phyloP scores from a whole-genome alignment of 2,113 vertebrate genomes.

The Neoarius graeffei region DNA sequence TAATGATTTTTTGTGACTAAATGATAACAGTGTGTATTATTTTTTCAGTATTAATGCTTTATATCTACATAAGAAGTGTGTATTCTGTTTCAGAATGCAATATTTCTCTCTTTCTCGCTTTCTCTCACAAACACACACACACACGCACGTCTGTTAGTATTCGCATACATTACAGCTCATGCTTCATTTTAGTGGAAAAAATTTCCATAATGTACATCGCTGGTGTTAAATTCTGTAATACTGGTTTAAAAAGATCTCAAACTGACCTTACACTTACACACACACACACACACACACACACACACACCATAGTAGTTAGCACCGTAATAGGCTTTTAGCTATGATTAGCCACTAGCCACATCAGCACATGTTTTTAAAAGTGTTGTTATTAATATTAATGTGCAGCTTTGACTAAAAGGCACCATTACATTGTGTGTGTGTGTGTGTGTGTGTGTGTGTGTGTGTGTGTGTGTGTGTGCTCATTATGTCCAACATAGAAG shows the following conservation, averaged over 20 bases:
- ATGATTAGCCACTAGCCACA: constrained; percentile 65
- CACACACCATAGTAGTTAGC: constrained; percentile 59
- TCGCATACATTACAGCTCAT: constrained; percentile 70
- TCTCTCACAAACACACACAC: constrained; percentile 37
- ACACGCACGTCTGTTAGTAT: constrained; percentile 62
- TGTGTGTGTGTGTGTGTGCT: constrained; percentile 12
- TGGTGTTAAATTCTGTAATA: constrained; percentile 71
- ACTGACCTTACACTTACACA: constrained; percentile 68
- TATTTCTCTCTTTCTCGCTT: constrained; percentile 20
- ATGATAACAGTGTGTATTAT: too few species aligned
- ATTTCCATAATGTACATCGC: constrained; percentile 81
- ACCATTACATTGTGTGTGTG: constrained; percentile 64
- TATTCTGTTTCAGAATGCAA: background rate
- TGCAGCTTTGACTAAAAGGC: constrained; percentile 68
- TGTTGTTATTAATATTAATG: constrained; percentile 80
- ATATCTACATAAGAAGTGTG: background rate
- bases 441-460: constrained; percentile 22
- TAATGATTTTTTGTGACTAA: background rate
- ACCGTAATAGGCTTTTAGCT: constrained; percentile 78
- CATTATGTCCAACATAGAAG: background rate
- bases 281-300: background rate
- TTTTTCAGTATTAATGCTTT: background rate
- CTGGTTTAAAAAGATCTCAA: constrained; percentile 75
- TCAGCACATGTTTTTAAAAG: constrained; percentile 73
- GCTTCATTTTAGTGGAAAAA: constrained; percentile 66